phyloP scores from a whole-genome alignment of 2,113 vertebrate genomes.

The Acrocephalus kingi region DNA sequence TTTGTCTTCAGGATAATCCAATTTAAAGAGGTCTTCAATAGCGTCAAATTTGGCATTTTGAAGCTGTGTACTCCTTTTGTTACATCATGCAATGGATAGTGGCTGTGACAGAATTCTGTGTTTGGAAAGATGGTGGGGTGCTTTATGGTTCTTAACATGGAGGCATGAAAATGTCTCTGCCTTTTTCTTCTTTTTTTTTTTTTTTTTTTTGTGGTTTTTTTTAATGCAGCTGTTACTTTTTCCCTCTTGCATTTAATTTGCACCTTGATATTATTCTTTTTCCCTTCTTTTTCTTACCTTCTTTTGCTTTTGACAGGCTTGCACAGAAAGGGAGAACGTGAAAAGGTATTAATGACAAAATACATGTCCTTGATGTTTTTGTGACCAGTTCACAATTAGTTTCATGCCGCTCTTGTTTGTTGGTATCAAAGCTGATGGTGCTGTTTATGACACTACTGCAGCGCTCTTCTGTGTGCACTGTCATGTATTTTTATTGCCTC shows the following conservation, averaged over 20 bases:
- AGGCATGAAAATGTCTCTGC: background rate
- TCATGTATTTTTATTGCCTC: constrained; percentile 46
- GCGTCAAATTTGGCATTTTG: background rate
- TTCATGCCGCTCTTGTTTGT: background rate
- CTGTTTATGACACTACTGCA: background rate
- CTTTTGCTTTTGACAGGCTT: background rate
- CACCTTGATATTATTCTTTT: background rate
- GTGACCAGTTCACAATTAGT: background rate
- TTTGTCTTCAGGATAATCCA: background rate
- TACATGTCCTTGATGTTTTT: background rate
- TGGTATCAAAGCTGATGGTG: background rate
- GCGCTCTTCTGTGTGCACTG: background rate
- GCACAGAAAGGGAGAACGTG: background rate
- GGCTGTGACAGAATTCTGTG: background rate
- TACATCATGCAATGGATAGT: background rate
- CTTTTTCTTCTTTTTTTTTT: background rate
- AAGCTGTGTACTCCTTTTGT: background rate
- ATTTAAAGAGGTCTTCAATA: background rate
- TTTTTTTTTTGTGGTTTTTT: background rate
- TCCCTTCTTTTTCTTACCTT: background rate
- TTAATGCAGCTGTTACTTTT: background rate
- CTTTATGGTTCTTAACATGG: background rate
- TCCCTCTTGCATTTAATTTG: background rate
- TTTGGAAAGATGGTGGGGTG: background rate
- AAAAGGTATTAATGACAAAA: background rate